Percentiles rank a stretch among this genome's conserved stretches.
Conservation (phyloP, 2,888 invertebrate species). For the Odontothrips loti region DNA sequence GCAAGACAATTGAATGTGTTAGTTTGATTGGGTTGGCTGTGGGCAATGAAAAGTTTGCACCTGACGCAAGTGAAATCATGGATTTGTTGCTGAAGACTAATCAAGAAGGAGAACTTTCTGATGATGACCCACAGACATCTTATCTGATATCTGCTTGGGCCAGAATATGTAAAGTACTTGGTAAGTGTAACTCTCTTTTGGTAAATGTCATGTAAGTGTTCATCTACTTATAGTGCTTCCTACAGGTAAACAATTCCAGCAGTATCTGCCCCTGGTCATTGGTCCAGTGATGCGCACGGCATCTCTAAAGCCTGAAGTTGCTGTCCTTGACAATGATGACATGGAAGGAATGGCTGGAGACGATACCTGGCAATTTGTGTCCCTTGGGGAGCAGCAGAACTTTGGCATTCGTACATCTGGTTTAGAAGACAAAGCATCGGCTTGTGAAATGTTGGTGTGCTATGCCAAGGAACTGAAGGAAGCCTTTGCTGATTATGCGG, state of each 20-base stretch:
- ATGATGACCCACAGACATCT: conserved; percentile 95
- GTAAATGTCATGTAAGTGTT: conserved; percentile 31
- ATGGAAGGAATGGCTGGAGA: conserved; percentile 71
- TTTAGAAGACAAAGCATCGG: conserved; percentile 92
- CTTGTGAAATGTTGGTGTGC: conserved; percentile 94
- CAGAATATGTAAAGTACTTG: conserved; percentile 92
- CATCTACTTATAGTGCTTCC: conserved; percentile 40
- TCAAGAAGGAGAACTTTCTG: conserved; percentile 75
- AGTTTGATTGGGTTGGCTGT: conserved; percentile 80
- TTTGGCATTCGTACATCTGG: conserved; percentile 92
- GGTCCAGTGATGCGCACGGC: conserved; percentile 89
- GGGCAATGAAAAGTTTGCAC: conserved; percentile 61
- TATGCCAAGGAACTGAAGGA: conserved; percentile 91
- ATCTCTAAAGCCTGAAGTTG: conserved; percentile 88
- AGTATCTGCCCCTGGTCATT: conserved; percentile 93
- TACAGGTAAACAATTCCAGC: conserved; percentile 75
- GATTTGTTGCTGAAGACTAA: conserved; percentile 88
- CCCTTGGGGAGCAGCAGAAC: conserved; percentile 89
- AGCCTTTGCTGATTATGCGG: conserved; percentile 70
- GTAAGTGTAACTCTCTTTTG: conserved; percentile 42
- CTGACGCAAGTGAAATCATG: conserved; percentile 94
- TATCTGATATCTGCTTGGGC: conserved; percentile 99
- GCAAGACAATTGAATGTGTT: conserved; percentile 98
- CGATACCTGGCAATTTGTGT: conserved; percentile 90
- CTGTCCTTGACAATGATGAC: conserved; percentile 80